These are phyloP conservation scores for Drosophila eugracilis DNA, from an alignment of 1,140 invertebrate genomes.

Conservation along the genomic window DNA sequence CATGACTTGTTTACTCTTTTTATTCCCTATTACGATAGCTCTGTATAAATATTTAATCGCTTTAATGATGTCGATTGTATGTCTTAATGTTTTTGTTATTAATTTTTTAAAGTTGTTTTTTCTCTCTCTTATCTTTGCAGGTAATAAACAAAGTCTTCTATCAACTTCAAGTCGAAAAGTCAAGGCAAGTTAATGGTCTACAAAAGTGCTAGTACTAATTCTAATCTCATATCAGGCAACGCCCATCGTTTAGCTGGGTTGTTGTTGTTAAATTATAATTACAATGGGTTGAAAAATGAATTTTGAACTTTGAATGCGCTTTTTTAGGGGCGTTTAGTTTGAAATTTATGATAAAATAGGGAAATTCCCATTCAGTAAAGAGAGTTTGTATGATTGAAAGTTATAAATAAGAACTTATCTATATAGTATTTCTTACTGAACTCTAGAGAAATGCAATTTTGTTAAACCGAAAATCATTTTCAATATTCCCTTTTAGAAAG, in stretches of 20 bases:
- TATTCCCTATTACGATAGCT: conserved; percentile 3
- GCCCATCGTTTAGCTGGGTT: conserved; percentile 29
- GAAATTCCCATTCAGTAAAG: too few relatives aligned
- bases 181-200: conserved; percentile 15
- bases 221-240: conserved; percentile 21
- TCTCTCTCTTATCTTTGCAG: conserved; percentile 55
- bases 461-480: too few relatives aligned
- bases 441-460: too few relatives aligned
- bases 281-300: neutral
- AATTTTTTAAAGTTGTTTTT: conserved; percentile 19
- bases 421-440: too few relatives aligned
- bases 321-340: conserved; percentile 1
- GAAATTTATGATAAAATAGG: neutral
- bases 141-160: conserved; percentile 48
- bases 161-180: conserved; percentile 20
- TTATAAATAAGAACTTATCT: neutral
- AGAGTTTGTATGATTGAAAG: neutral
- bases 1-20: conserved; percentile 7
- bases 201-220: conserved; percentile 1
- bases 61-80: conserved; percentile 39
- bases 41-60: conserved; percentile 37
- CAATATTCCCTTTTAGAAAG: neutral
- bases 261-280: conserved; percentile 31
- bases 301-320: neutral
- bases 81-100: conserved; percentile 23